Evolutionary conservation across 2,888 invertebrate genomes (phyloP).

Genomic region (Lithodes maja): DNA sequence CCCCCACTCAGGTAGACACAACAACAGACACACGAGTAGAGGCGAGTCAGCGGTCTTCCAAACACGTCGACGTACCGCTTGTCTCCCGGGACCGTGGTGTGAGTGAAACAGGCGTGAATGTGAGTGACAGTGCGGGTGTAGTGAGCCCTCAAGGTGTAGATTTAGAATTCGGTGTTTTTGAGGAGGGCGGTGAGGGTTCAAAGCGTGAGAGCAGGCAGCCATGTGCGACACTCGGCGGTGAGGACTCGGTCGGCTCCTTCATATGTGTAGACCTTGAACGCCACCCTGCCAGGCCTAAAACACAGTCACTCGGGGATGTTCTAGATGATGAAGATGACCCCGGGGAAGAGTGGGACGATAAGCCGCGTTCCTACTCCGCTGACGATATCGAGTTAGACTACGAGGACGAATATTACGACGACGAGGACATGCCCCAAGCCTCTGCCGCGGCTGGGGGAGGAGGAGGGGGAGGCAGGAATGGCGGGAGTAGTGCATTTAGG

Average conservation of each 20-base stretch:
- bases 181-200: conserved; percentile 28
- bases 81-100: conserved; percentile 25
- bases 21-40: conserved; percentile 44
- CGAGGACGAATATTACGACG: conserved; percentile 44
- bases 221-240: not conserved
- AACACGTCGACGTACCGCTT: conserved; percentile 27
- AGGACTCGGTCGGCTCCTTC: conserved; percentile 53
- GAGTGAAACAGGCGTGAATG: conserved; percentile 4
- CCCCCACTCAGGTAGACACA: conserved; percentile 62
- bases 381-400: conserved; percentile 46
- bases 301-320: conserved; percentile 45
- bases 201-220: not conserved
- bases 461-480: conserved; percentile 41
- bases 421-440: conserved; percentile 64
- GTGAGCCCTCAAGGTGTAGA: conserved; percentile 44
- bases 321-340: conserved; percentile 44
- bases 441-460: conserved; percentile 49
- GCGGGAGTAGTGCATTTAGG: conserved; percentile 58
- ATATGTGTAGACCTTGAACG: conserved; percentile 45
- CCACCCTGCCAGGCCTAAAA: conserved; percentile 21
- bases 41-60: conserved; percentile 35
- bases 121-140: conserved; percentile 10
- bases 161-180: conserved; percentile 44
- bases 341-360: conserved; percentile 35
- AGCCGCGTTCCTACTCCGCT: conserved; percentile 55